Conservation (phyloP, 2,888 invertebrate genomes). For the Cheilosia scutellata region DNA sequence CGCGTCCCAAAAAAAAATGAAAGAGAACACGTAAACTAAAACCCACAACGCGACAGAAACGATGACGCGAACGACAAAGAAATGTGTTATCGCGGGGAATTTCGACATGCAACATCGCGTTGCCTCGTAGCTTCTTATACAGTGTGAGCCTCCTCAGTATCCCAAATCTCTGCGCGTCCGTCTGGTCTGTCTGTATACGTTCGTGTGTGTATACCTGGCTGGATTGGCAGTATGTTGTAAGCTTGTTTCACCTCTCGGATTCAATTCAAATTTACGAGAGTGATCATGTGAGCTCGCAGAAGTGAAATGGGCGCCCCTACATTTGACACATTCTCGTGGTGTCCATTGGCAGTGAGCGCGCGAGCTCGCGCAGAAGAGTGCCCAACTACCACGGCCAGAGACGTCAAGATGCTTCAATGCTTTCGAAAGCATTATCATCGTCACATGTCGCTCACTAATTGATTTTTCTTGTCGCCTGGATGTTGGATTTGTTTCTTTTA, state of each 20-base stretch:
- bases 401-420: conserved; percentile 75
- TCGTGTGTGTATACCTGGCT: conserved; percentile 22
- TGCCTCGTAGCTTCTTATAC: conserved; percentile 61
- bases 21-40: conserved; percentile 44
- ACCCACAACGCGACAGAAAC: conserved; percentile 63
- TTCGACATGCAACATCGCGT: conserved; percentile 75
- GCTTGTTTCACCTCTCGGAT: conserved; percentile 73
- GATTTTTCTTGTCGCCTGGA: conserved; percentile 84
- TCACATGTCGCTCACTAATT: conserved; percentile 84
- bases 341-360: conserved; percentile 11
- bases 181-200: background rate
- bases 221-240: conserved; percentile 50
- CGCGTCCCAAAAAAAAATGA: background rate
- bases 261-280: conserved; percentile 76
- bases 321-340: conserved; percentile 71
- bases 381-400: conserved; percentile 43
- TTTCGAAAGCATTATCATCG: conserved; percentile 82
- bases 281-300: conserved; percentile 75
- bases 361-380: conserved; percentile 13
- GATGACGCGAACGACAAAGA: conserved; percentile 60
- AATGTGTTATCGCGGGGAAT: conserved; percentile 74
- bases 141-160: conserved; percentile 32
- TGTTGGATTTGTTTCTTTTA: conserved; percentile 74
- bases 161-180: conserved; percentile 39
- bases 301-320: conserved; percentile 75